Evolutionary conservation across 2,797 vertebrate genomes (phyloP).

Genomic region (Selene dorsalis): DNA sequence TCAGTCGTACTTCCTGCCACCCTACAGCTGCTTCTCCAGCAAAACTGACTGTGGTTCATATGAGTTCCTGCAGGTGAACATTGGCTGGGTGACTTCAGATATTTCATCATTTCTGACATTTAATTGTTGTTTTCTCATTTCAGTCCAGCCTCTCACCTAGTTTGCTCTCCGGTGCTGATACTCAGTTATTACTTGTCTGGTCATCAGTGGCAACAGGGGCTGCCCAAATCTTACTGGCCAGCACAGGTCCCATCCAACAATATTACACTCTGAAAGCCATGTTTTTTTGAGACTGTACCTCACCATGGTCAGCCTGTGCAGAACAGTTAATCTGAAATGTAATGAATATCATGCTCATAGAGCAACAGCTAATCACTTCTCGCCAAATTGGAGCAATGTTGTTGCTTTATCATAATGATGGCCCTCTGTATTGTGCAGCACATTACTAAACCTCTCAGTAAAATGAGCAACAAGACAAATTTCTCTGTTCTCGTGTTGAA

Average conservation of each 20-base stretch:
- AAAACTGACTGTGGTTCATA: conserved; percentile 1
- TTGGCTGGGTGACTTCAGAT: neutral
- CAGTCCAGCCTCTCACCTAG: neutral
- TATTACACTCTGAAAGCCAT: neutral
- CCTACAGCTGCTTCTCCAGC: conserved; percentile 13
- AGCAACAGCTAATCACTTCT: conserved; percentile 21
- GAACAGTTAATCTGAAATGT: conserved; percentile 4
- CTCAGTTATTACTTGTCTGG: conserved; percentile 7
- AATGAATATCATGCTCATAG: conserved; percentile 14
- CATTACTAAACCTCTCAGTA: conserved; percentile 28
- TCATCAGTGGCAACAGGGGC: conserved; percentile 1
- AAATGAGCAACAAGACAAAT: conserved; percentile 34
- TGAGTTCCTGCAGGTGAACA: neutral
- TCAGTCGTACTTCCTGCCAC: conserved; percentile 11
- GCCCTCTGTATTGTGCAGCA: conserved; percentile 16
- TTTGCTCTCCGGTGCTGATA: conserved; percentile 11
- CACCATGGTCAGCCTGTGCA: neutral
- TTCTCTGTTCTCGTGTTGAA: conserved; percentile 8
- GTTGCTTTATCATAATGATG: conserved; percentile 26
- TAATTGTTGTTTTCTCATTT: neutral
- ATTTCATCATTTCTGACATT: conserved; percentile 1
- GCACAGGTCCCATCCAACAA: conserved; percentile 1
- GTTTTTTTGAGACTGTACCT: conserved; percentile 1
- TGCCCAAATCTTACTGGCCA: neutral
- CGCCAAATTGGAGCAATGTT: conserved; percentile 19